Evolutionary conservation across 1,140 invertebrate genomes (phyloP).

Genomic region (Scaptomyza pallida): DNA sequence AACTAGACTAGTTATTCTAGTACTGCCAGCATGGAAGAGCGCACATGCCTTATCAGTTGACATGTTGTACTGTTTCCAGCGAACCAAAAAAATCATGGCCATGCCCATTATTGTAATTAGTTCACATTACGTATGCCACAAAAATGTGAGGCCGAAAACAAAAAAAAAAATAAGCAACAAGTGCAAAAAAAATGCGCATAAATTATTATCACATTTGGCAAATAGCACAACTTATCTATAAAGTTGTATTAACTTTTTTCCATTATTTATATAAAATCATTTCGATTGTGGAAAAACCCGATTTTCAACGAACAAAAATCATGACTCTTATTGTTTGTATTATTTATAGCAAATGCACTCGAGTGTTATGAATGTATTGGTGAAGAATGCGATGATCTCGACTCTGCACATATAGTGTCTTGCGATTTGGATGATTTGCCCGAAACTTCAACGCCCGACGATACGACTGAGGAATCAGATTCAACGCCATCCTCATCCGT

Average conservation of each 20-base stretch:
- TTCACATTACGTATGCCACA: constrained; percentile 42
- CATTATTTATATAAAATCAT: not conserved
- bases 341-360: constrained; percentile 42
- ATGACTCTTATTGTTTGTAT: not conserved
- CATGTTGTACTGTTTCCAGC: constrained; percentile 23
- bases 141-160: constrained; percentile 24
- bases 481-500: not conserved
- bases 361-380: constrained; percentile 65
- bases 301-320: too few relatives aligned
- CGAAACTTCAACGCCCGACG: constrained; percentile 1
- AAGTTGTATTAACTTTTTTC: not conserved
- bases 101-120: constrained; percentile 75
- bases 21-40: constrained; percentile 7
- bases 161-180: not conserved
- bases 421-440: constrained; percentile 30
- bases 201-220: constrained; percentile 1
- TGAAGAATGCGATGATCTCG: constrained; percentile 38
- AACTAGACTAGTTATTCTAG: constrained; percentile 9
- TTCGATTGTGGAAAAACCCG: too few relatives aligned
- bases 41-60: constrained; percentile 52
- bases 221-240: not conserved
- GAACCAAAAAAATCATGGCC: constrained; percentile 42
- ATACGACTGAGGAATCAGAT: not conserved
- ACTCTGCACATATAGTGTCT: not conserved
- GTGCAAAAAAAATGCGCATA: not conserved